phyloP scores from a whole-genome alignment of 1,140 invertebrate species.

The Heliconius himera region DNA sequence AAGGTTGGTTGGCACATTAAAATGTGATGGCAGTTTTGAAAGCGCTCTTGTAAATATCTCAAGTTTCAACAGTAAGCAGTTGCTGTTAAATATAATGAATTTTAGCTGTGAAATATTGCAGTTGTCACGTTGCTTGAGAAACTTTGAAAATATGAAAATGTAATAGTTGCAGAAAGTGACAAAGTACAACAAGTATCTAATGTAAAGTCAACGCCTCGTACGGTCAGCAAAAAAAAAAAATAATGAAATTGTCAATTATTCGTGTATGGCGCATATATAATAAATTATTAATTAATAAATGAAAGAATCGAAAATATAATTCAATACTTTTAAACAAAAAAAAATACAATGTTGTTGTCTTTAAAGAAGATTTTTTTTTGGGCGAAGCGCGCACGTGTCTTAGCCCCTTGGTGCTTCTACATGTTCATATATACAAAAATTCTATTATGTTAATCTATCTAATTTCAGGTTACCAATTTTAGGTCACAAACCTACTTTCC shows the following conservation, averaged over 20 bases:
- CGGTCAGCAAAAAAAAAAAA: not conserved
- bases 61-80: slow-evolving; percentile 44
- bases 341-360: too few relatives aligned
- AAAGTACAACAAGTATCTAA: not conserved
- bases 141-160: slow-evolving; percentile 36
- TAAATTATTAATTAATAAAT: too few relatives aligned
- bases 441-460: not conserved
- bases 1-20: slow-evolving; percentile 38
- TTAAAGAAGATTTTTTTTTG: too few relatives aligned
- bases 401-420: too few relatives aligned
- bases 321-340: too few relatives aligned
- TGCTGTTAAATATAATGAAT: slow-evolving; percentile 45
- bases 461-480: not conserved
- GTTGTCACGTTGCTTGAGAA: slow-evolving; percentile 65
- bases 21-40: slow-evolving; percentile 35
- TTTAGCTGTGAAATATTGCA: slow-evolving; percentile 55
- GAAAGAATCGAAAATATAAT: too few relatives aligned
- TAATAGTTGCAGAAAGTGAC: not conserved
- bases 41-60: slow-evolving; percentile 38
- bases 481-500: not conserved
- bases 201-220: not conserved
- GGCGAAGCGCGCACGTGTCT: too few relatives aligned
- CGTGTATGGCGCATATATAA: too few relatives aligned
- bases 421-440: not conserved
- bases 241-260: not conserved